These are phyloP conservation scores for Spilosoma lubricipeda DNA, from an alignment of 2,888 invertebrate genomes.

Conservation along the genomic window DNA sequence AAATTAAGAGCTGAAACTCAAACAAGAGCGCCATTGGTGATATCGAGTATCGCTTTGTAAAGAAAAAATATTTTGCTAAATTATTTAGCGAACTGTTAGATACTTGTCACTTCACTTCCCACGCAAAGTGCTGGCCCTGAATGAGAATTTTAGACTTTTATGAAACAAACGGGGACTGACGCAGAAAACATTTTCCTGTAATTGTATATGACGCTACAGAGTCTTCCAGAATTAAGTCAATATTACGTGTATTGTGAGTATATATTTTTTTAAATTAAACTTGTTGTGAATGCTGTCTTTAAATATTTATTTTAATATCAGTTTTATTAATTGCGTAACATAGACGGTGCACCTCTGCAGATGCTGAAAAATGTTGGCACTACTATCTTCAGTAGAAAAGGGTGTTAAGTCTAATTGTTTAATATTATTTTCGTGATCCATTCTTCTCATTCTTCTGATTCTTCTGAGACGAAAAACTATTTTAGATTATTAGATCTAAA, in stretches of 20 bases:
- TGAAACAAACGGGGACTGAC: constrained; percentile 8
- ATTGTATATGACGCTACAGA: constrained; percentile 15
- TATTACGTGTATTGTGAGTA: background rate
- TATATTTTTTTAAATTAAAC: no score
- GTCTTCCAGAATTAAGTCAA: constrained; percentile 7
- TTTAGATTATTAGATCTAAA: background rate
- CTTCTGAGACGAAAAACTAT: background rate
- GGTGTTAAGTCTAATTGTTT: background rate
- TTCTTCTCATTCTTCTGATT: no score
- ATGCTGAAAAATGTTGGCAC: background rate
- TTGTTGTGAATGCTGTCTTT: background rate
- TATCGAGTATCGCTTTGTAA: constrained; percentile 51
- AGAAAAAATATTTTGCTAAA: constrained; percentile 52
- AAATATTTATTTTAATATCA: background rate
- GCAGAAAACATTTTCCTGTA: constrained; percentile 14
- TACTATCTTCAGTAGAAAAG: background rate
- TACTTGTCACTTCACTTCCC: constrained; percentile 17
- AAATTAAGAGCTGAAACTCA: constrained; percentile 64
- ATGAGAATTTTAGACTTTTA: constrained; percentile 16
- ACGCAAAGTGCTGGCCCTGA: constrained; percentile 5
- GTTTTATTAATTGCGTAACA: no score
- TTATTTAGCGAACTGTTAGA: constrained; percentile 40
- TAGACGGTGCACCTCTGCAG: no score
- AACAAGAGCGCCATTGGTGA: constrained; percentile 49
- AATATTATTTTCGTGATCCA: background rate